Conservation (phyloP, 2,888 invertebrate genomes). For the Acleris sparsana region DNA sequence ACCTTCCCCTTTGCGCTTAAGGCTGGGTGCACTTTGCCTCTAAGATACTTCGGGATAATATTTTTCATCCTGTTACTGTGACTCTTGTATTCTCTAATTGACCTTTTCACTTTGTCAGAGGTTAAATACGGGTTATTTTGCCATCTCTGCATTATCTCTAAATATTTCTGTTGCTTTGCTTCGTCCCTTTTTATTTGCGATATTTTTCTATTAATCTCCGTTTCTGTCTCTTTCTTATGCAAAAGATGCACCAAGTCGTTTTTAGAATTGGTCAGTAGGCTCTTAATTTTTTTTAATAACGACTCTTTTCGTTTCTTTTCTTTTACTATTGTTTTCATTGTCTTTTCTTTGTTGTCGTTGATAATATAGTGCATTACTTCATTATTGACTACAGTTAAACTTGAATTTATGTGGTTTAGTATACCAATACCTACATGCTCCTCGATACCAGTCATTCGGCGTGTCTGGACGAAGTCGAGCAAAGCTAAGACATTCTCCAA, state of each 20-base stretch:
- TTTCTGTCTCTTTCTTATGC: constrained; percentile 51
- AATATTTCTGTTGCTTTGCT: constrained; percentile 48
- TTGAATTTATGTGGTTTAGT: constrained; percentile 47
- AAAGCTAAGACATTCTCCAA: constrained; percentile 53
- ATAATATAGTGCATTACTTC: constrained; percentile 42
- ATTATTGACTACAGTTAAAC: constrained; percentile 47
- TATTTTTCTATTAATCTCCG: constrained; percentile 53
- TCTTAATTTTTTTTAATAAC: constrained; percentile 58
- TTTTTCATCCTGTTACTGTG: constrained; percentile 55
- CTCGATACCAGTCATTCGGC: constrained; percentile 52
- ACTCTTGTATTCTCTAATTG: constrained; percentile 41
- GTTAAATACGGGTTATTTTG: constrained; percentile 54
- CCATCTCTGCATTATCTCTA: constrained; percentile 61
- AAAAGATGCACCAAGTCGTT: constrained; percentile 53
- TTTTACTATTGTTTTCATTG: constrained; percentile 13
- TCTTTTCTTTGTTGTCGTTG: constrained; percentile 13
- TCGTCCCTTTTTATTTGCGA: constrained; percentile 54
- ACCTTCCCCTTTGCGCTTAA: constrained; percentile 40
- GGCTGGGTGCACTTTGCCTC: constrained; percentile 58
- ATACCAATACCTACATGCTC: constrained; percentile 44
- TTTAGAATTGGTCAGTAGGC: constrained; percentile 56
- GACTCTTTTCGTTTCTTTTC: constrained; percentile 49
- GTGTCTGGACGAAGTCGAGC: constrained; percentile 51
- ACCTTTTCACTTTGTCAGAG: constrained; percentile 51
- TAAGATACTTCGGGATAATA: constrained; percentile 64